Base-by-base conservation (phyloP, 2,888 invertebrate genomes). In the Pterostichus niger region DNA sequence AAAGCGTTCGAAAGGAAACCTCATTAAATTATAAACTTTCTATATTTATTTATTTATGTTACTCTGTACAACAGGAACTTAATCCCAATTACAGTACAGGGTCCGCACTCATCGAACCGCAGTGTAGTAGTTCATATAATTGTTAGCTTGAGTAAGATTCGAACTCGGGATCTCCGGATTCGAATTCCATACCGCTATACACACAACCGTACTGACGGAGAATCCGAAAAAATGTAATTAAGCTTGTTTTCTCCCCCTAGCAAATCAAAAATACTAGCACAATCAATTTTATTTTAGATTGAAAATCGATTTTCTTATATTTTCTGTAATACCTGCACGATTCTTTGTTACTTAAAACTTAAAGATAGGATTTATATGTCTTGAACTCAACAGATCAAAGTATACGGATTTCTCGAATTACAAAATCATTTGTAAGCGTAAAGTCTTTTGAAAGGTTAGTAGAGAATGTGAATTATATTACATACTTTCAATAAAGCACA, bases 11-110 rank as follows among this genome's bases (percentile, higher is more conserved):
- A 40, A 68, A 40, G 35, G 64, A 68, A 68, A 68, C 4, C 40
- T 15, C 64, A 68, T 68, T 68, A 68, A 33, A 15, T 68, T 68
- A 40, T 68, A 17, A 68, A 68, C 64, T 40, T 68, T 15, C 15
- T 40, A 11, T 1, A 40, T 31, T n/a, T n/a, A n/a, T n/a, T n/a
- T n/a, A n/a, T n/a, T n/a, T n/a, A n/a, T n/a, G n/a, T n/a, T n/a
- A n/a, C n/a, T n/a, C n/a, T n/a, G n/a, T n/a, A n/a, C n/a, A n/a
- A n/a, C n/a, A n/a, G n/a, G n/a, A n/a, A n/a, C n/a, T n/a, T n/a
- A n/a, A n/a, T n/a, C n/a, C n/a, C n/a, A n/a, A n/a, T n/a, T n/a
- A n/a, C n/a, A n/a, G n/a, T n/a, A n/a, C n/a, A n/a, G n/a, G n/a
- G n/a, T n/a, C n/a, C n/a, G n/a, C n/a, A n/a, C n/a, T n/a, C n/a